phyloP scores from a whole-genome alignment of 2,888 invertebrate genomes.

The Cataglyphis altisquamis region DNA sequence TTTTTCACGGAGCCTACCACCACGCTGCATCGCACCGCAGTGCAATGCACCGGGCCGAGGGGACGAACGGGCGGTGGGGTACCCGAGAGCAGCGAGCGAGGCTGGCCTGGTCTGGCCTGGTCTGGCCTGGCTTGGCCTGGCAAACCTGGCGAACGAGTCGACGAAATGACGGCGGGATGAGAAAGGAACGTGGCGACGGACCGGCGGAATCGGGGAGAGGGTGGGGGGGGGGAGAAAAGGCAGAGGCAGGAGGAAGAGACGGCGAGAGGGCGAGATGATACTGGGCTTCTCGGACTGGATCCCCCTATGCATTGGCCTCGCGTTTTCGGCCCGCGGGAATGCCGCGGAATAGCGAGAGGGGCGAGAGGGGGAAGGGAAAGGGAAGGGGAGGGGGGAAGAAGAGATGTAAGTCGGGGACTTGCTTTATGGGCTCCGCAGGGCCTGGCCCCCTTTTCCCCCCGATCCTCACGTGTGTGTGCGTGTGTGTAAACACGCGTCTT shows the following conservation, averaged over 20 bases:
- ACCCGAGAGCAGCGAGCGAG: constrained; percentile 41
- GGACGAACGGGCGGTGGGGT: constrained; percentile 55
- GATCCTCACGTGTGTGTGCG: constrained; percentile 50
- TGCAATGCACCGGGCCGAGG: constrained; percentile 67
- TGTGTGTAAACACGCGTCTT: constrained; percentile 66
- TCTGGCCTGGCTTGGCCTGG: constrained; percentile 11
- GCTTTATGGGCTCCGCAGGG: constrained; percentile 70
- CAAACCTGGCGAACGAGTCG: constrained; percentile 62
- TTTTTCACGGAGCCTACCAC: constrained; percentile 63
- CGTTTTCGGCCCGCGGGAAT: constrained; percentile 83
- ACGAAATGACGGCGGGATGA: constrained; percentile 57
- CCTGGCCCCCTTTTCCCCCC: constrained; percentile 37
- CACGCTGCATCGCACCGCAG: constrained; percentile 55
- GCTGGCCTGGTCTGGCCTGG: constrained; percentile 13
- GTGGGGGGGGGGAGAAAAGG: not conserved
- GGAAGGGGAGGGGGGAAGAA: constrained; percentile 44
- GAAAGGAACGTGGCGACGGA: constrained; percentile 6
- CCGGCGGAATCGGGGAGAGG: not conserved
- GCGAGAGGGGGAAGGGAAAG: constrained; percentile 27
- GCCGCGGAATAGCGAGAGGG: constrained; percentile 71
- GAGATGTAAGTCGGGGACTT: constrained; percentile 81
- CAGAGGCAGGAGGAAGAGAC: constrained; percentile 38
- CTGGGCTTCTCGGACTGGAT: constrained; percentile 68
- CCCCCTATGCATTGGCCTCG: constrained; percentile 73
- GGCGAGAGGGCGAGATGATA: constrained; percentile 1